Evolutionary conservation across 2,113 vertebrate species (phyloP).

Genomic region (Notiomystis cincta): DNA sequence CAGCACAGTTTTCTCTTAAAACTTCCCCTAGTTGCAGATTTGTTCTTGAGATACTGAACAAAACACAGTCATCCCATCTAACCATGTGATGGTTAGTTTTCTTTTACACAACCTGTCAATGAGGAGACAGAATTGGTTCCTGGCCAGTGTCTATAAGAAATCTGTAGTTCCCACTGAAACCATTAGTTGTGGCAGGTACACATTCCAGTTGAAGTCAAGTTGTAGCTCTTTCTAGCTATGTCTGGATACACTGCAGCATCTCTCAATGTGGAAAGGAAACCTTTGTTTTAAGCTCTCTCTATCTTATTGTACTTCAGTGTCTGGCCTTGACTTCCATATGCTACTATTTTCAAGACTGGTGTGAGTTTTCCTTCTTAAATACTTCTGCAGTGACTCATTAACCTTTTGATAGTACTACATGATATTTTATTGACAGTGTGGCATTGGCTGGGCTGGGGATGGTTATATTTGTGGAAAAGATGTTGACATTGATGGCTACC

Average conservation of each 20-base stretch:
- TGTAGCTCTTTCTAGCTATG: not conserved
- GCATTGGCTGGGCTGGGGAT: constrained; percentile 92
- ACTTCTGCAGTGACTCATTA: not conserved
- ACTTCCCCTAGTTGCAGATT: not conserved
- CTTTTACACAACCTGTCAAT: not conserved
- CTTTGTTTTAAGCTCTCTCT: not conserved
- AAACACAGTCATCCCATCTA: not conserved
- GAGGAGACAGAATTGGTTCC: not conserved
- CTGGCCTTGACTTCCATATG: not conserved
- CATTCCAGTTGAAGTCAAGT: not conserved
- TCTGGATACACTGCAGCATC: not conserved
- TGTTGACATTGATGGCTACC: constrained; percentile 93
- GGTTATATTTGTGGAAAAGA: constrained; percentile 92
- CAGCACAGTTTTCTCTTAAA: not conserved
- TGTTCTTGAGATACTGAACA: not conserved
- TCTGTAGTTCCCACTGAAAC: not conserved
- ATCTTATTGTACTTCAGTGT: not conserved
- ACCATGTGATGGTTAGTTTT: not conserved
- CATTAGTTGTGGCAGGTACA: not conserved
- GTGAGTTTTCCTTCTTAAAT: not conserved
- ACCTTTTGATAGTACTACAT: not conserved
- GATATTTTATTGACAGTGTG: constrained; percentile 78
- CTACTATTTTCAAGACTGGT: not conserved
- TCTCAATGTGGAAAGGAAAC: not conserved
- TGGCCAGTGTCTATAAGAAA: not conserved